A percentile compares a stretch with the other conserved stretches of the same genome.
These are phyloP conservation scores for Brienomyrus brachyistius DNA, from an alignment of 2,113 vertebrate genomes.

Conservation along the genomic window DNA sequence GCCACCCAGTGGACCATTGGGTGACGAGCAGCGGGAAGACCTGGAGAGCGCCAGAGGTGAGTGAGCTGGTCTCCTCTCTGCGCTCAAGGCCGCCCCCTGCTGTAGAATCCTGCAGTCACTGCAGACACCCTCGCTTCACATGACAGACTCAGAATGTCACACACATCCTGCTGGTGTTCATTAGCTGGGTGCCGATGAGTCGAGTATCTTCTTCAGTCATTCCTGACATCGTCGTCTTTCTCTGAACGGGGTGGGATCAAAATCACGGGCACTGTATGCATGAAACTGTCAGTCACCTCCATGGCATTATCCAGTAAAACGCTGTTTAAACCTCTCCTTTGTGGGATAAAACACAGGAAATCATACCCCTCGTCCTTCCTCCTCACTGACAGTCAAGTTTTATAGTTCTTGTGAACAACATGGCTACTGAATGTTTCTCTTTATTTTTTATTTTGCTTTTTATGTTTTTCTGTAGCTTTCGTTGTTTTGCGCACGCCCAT, in stretches of 20 bases:
- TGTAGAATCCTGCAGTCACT: background rate
- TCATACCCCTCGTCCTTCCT: background rate
- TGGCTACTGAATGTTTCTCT: background rate
- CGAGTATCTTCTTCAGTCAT: background rate
- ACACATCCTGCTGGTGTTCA: background rate
- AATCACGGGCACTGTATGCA: background rate
- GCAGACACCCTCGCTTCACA: background rate
- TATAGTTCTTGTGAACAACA: background rate
- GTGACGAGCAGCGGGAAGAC: conserved; percentile 31
- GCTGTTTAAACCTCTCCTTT: background rate
- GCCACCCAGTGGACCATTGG: conserved; percentile 45
- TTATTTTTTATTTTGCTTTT: background rate
- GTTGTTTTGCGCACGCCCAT: background rate
- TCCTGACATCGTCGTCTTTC: background rate
- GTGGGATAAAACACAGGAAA: background rate
- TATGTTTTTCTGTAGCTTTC: background rate
- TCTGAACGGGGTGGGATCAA: background rate
- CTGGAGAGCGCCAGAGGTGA: conserved; percentile 53
- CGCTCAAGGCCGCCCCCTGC: background rate
- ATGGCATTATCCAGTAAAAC: background rate
- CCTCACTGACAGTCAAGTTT: background rate
- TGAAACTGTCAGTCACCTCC: background rate
- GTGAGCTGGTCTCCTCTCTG: conserved; percentile 14
- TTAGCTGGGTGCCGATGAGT: background rate
- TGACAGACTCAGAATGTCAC: background rate